Percentiles rank a stretch among this genome's conserved stretches.
phyloP scores from a whole-genome alignment of 2,888 invertebrate species.

The Hanleya hanleyi region DNA sequence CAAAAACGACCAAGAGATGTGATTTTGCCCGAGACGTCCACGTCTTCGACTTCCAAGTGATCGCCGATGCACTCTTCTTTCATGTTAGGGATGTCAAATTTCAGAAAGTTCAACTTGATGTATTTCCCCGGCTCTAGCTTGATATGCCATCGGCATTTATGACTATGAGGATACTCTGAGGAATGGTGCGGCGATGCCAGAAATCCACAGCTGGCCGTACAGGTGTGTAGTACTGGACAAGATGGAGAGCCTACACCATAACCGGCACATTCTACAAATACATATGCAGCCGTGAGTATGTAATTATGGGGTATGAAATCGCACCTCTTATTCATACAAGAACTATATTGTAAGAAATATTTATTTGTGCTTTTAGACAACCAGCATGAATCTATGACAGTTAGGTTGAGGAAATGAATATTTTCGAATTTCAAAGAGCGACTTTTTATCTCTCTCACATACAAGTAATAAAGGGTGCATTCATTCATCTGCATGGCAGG shows the following conservation, averaged over 20 bases:
- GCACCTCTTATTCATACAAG: too few species aligned
- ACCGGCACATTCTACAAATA: background rate
- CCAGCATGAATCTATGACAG: too few species aligned
- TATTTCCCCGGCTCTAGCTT: constrained; percentile 49
- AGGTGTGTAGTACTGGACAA: background rate
- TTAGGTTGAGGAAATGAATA: too few species aligned
- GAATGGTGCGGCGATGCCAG: constrained; percentile 59
- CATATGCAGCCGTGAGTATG: too few species aligned
- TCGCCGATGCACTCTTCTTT: constrained; percentile 13
- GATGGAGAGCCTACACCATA: background rate
- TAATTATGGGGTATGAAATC: too few species aligned
- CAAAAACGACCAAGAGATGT: constrained; percentile 52
- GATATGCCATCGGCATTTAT: constrained; percentile 59
- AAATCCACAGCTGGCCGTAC: constrained; percentile 42
- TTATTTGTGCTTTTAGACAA: too few species aligned
- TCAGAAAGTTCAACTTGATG: constrained; percentile 53
- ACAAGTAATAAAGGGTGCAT: too few species aligned
- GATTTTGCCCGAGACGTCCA: constrained; percentile 52
- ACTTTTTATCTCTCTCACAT: too few species aligned
- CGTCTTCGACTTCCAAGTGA: constrained; percentile 42
- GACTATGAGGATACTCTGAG: constrained; percentile 49
- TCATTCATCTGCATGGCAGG: too few species aligned
- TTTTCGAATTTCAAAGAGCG: too few species aligned
- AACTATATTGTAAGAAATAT: too few species aligned
- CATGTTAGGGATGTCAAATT: constrained; percentile 49